Percentiles rank a stretch among this genome's conserved stretches.
These are phyloP conservation scores for Fulmarus glacialis DNA, from an alignment of 2,113 vertebrate species.

Conservation along the genomic window DNA sequence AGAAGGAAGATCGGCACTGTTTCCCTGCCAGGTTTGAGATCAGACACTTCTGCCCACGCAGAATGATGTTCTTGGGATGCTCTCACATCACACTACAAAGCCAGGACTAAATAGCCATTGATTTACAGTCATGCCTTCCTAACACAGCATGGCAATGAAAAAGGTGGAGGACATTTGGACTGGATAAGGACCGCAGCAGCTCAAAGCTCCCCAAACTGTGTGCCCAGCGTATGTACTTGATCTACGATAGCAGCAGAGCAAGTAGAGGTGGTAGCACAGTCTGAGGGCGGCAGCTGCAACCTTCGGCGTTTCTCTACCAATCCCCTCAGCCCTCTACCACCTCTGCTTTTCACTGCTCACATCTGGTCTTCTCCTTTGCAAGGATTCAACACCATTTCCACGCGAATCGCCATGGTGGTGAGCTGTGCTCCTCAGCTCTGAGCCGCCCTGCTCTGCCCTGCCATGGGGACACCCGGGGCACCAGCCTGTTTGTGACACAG, in stretches of 20 bases:
- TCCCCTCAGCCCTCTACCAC: neutral
- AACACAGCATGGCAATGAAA: neutral
- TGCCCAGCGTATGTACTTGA: neutral
- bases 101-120: neutral
- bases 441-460: neutral
- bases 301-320: neutral
- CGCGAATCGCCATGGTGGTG: rapidly evolving
- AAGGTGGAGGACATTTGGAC: neutral
- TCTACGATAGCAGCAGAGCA: neutral
- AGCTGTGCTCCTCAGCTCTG: neutral
- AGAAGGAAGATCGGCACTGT: neutral
- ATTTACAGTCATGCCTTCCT: neutral
- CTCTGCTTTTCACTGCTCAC: neutral
- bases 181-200: neutral
- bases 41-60: neutral
- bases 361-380: neutral
- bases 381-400: neutral
- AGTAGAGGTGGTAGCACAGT: neutral
- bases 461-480: rapidly evolving
- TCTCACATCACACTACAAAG: neutral
- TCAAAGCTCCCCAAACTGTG: neutral
- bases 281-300: neutral
- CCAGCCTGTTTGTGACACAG: neutral
- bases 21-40: neutral
- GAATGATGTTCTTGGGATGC: neutral